phyloP scores from a whole-genome alignment of 2,888 invertebrate species.

The Tetrapedia diversipes region DNA sequence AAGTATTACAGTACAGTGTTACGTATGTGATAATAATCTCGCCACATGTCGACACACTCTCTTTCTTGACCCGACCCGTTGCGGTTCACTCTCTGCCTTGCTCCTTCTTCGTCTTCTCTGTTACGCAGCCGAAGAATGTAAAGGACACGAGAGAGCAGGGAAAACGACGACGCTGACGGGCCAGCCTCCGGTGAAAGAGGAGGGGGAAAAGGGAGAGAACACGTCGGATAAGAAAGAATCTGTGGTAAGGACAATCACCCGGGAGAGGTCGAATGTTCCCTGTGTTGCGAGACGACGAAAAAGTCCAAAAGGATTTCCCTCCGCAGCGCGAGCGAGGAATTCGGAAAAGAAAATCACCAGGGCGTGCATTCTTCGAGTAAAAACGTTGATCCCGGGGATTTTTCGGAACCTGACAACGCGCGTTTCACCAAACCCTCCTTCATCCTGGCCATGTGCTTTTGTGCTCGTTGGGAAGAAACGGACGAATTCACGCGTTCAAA shows the following conservation, averaged over 20 bases:
- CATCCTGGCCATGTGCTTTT: neutral
- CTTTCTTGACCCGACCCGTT: conserved; percentile 49
- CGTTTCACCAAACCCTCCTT: neutral
- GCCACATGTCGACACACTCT: conserved; percentile 54
- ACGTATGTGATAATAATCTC: conserved; percentile 60
- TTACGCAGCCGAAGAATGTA: conserved; percentile 49
- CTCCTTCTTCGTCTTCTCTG: neutral
- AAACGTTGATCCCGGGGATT: conserved; percentile 14
- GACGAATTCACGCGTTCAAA: neutral
- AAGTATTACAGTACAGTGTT: conserved; percentile 58
- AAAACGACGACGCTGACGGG: neutral
- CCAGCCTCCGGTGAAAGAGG: neutral
- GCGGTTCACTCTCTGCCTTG: conserved; percentile 9
- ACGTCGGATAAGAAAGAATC: conserved; percentile 62
- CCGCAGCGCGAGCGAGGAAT: conserved; percentile 22
- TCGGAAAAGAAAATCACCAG: conserved; percentile 40
- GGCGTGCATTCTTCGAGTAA: conserved; percentile 32
- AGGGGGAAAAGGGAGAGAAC: conserved; percentile 16
- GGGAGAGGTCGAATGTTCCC: conserved; percentile 48
- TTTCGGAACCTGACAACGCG: conserved; percentile 16
- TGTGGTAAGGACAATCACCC: conserved; percentile 60
- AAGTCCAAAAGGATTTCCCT: conserved; percentile 30
- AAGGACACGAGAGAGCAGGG: conserved; percentile 42
- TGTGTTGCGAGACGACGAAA: conserved; percentile 31
- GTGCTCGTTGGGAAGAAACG: neutral